phyloP scores from a whole-genome alignment of 2,888 invertebrate genomes.

The Pseudoips prasinana region DNA sequence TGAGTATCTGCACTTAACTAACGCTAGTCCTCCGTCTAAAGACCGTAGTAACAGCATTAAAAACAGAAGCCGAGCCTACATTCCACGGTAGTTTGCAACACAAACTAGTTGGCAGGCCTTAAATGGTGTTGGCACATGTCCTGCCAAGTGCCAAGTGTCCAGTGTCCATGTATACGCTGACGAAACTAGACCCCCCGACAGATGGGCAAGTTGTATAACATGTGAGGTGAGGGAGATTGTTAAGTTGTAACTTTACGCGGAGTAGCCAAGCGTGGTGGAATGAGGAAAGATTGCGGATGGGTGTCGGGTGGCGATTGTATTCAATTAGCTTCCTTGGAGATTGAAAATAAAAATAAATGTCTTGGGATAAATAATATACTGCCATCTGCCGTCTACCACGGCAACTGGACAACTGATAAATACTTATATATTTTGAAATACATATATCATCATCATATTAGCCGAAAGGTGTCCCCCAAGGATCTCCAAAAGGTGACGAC shows the following conservation, averaged over 20 bases:
- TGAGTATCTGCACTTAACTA: too few relatives aligned
- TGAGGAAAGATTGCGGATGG: slow-evolving; percentile 28
- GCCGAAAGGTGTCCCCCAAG: too few relatives aligned
- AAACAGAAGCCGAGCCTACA: slow-evolving; percentile 50
- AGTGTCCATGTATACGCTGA: slow-evolving; percentile 30
- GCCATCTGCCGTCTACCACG: too few relatives aligned
- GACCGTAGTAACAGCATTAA: slow-evolving; percentile 20
- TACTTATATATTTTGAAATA: too few relatives aligned
- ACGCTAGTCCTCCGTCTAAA: slow-evolving; percentile 25
- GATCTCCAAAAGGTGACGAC: too few relatives aligned
- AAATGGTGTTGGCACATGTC: slow-evolving; percentile 60
- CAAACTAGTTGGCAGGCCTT: slow-evolving; percentile 47
- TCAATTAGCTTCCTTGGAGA: slow-evolving; percentile 18
- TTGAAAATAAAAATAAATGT: too few relatives aligned
- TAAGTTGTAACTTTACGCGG: slow-evolving; percentile 32
- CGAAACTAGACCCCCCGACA: slow-evolving; percentile 51
- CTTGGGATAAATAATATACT: too few relatives aligned
- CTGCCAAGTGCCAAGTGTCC: slow-evolving; percentile 25
- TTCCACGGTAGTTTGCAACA: slow-evolving; percentile 48
- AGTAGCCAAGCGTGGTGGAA: slow-evolving; percentile 28
- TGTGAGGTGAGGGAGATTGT: slow-evolving; percentile 25
- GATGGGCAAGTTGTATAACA: slow-evolving; percentile 39
- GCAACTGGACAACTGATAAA: too few relatives aligned
- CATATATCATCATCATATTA: too few relatives aligned
- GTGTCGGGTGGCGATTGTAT: slow-evolving; percentile 22